Conservation (phyloP, 1,140 invertebrate species). For the Chrysoperla carnea region DNA sequence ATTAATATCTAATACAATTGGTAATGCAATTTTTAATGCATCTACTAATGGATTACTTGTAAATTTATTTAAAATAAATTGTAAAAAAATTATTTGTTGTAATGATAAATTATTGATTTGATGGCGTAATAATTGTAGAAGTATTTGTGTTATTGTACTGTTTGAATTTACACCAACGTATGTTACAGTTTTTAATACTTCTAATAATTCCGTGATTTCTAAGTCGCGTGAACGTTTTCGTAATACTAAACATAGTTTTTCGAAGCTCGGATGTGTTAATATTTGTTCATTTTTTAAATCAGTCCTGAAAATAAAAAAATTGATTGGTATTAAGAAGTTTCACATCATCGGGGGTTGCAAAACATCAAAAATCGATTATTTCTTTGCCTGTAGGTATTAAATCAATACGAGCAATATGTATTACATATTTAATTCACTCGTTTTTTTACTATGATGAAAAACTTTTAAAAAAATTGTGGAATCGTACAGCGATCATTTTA, state of each 20-base stretch:
- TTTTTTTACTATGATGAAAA: too few species aligned
- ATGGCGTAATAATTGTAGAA: conserved; percentile 37
- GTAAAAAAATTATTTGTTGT: conserved; percentile 37
- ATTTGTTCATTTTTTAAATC: conserved; percentile 13
- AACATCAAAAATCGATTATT: too few species aligned
- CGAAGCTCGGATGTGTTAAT: conserved; percentile 22
- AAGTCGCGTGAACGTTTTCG: conserved; percentile 29
- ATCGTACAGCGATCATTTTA: too few species aligned
- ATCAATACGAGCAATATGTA: too few species aligned
- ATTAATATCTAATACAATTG: conserved; percentile 39
- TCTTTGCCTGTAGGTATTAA: too few species aligned
- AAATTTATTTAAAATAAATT: conserved; percentile 30
- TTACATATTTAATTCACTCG: too few species aligned
- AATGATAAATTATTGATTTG: conserved; percentile 37
- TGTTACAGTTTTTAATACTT: conserved; percentile 32
- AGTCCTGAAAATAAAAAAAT: conserved; percentile 11
- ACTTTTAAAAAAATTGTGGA: too few species aligned
- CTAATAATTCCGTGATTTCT: conserved; percentile 29
- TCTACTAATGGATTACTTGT: conserved; percentile 31
- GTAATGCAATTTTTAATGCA: conserved; percentile 37
- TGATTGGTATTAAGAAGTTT: too few species aligned
- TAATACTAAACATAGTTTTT: conserved; percentile 26
- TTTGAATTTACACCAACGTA: conserved; percentile 32
- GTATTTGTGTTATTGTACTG: conserved; percentile 33
- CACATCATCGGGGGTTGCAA: too few species aligned